phyloP scores from a whole-genome alignment of 2,113 vertebrate species.

The Microtus oregoni region DNA sequence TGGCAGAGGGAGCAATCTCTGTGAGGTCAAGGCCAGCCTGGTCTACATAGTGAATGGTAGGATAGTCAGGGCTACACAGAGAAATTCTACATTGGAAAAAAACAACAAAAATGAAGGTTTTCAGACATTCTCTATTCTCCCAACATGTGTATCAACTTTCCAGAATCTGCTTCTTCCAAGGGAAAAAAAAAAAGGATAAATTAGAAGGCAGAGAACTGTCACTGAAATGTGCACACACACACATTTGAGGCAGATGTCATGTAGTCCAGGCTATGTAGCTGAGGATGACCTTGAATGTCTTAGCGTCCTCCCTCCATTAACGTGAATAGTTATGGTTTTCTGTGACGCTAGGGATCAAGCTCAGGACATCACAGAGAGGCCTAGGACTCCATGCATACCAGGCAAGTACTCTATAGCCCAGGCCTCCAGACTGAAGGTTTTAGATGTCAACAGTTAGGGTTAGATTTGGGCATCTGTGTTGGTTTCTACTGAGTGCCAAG shows the following conservation, averaged over 20 bases:
- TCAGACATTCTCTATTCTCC: background rate
- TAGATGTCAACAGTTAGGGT: constrained; percentile 26
- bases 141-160: constrained; percentile 57
- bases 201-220: background rate
- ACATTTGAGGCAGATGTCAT: background rate
- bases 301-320: background rate
- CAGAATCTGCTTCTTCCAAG: constrained; percentile 22
- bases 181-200: constrained; percentile 17
- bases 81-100: background rate
- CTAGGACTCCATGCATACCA: background rate
- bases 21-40: background rate
- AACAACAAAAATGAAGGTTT: background rate
- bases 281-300: background rate
- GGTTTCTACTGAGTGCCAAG: background rate
- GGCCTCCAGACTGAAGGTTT: background rate
- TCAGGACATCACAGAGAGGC: background rate
- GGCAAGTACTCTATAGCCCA: background rate
- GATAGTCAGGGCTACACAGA: background rate
- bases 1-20: background rate
- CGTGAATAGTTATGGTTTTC: background rate
- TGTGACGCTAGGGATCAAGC: background rate
- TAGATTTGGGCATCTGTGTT: background rate
- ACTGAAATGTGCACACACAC: background rate
- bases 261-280: background rate
- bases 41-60: no score